Conservation (phyloP, 2,797 vertebrate species). For the Xenops minutus region DNA sequence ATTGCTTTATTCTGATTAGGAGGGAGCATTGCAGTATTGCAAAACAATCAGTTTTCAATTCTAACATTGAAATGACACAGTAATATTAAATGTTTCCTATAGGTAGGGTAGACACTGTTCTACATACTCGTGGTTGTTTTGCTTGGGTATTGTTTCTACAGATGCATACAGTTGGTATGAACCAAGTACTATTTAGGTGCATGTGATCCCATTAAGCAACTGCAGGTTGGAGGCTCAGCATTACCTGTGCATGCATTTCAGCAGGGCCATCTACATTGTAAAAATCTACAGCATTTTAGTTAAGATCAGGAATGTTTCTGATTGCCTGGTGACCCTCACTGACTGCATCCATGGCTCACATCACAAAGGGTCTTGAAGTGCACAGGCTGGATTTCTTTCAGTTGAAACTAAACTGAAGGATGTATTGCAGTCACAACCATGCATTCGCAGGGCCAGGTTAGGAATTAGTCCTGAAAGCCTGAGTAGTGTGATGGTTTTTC, state of each 20-base stretch:
- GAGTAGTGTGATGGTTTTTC: accelerated
- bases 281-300: neutral
- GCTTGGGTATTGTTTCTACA: neutral
- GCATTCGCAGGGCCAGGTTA: neutral
- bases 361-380: neutral
- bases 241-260: neutral
- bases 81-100: neutral
- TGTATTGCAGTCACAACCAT: neutral
- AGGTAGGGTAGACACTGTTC: neutral
- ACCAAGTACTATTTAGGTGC: neutral
- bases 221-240: neutral
- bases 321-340: neutral
- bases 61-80: neutral
- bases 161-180: conserved; percentile 24
- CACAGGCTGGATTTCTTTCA: neutral
- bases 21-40: neutral
- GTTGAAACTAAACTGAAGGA: neutral
- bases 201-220: conserved; percentile 21
- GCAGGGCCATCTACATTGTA: neutral
- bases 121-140: neutral
- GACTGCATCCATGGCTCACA: accelerated
- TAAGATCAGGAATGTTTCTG: neutral
- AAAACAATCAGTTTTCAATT: conserved; percentile 9
- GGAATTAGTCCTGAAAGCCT: neutral
- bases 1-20: neutral